phyloP scores from a whole-genome alignment of 2,888 invertebrate species.

The Andrena minutula region DNA sequence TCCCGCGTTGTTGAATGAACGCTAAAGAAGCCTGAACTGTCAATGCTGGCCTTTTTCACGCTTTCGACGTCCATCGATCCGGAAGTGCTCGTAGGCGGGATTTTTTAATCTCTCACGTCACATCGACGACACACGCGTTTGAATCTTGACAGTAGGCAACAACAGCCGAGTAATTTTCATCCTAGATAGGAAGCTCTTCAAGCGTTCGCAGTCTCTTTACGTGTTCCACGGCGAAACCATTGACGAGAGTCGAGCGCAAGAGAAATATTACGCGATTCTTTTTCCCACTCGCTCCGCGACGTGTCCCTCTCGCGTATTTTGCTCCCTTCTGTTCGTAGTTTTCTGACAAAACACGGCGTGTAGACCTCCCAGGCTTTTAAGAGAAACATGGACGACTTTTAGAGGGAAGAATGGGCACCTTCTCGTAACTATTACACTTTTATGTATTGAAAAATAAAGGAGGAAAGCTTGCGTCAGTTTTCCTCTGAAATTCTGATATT shows the following conservation, averaged over 20 bases:
- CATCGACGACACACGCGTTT: conserved; percentile 15
- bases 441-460: neutral
- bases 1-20: conserved; percentile 1
- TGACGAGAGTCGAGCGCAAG: conserved; percentile 9
- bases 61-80: conserved; percentile 7
- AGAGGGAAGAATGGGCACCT: neutral
- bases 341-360: neutral
- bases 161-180: conserved; percentile 30
- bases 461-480: no score
- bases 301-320: neutral
- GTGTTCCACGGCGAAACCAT: conserved; percentile 10
- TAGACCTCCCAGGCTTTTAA: neutral
- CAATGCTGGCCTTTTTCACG: conserved; percentile 16
- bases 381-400: neutral
- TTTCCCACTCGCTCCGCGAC: neutral
- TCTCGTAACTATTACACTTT: neutral
- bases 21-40: conserved; percentile 14
- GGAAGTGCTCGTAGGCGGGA: conserved; percentile 33
- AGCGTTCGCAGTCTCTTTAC: conserved; percentile 11
- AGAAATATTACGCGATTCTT: conserved; percentile 8
- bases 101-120: conserved; percentile 56
- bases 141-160: conserved; percentile 22
- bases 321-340: conserved; percentile 7
- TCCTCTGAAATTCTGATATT: no score
- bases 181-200: conserved; percentile 15